Evolutionary conservation across 2,113 vertebrate species (phyloP), one percentile per base, ranked within the genome.

Genomic region (Syngnathus typhle): DNA sequence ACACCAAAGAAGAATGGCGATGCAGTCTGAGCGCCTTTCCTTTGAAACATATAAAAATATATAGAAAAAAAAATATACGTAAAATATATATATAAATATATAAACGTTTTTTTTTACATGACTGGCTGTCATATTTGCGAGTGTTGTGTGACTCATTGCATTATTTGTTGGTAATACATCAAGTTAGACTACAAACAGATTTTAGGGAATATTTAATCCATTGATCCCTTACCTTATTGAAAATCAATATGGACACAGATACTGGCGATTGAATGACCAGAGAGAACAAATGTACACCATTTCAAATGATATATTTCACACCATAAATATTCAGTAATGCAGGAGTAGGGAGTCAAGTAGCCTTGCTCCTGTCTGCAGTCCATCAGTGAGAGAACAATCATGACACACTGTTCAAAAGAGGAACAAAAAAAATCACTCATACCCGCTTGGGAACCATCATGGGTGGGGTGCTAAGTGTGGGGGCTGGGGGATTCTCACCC

Each of bases 301-400:
- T 82, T 88, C 88, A 89, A 90, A 90, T 90, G 88, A 90, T 89
- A 91, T 90, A 90, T 88, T 87, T 89, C 88, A 92, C 91, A 92
- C 85, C 80, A 89, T 91, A 87, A 91, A 90, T 90, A 92, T 75
- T 90, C 78, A 77, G 73, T 83, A 70, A 70, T 71, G 77, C 80
- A 84, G 87, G 81, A 78, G 83, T 86, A 87, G 78, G 85, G 86
- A 89, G 83, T 85, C 76, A 76, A 32, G 70, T 79, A 23, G 70
- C 88, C 84, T 85, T 84, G 79, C 77, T 76, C 78, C 78, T 69
- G 78, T 85, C 82, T 85, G 83, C 82, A 84, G 82, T 87, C 83
- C 82, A 74, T 86, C 87, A 90, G 73, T 71, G 51, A 83, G 88
- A 86, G 88, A 89, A 82, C 88, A 88, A 89, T 87, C 88, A 88